Conservation (phyloP, 1,140 invertebrate species). For the Leptoteleia sp. region DNA sequence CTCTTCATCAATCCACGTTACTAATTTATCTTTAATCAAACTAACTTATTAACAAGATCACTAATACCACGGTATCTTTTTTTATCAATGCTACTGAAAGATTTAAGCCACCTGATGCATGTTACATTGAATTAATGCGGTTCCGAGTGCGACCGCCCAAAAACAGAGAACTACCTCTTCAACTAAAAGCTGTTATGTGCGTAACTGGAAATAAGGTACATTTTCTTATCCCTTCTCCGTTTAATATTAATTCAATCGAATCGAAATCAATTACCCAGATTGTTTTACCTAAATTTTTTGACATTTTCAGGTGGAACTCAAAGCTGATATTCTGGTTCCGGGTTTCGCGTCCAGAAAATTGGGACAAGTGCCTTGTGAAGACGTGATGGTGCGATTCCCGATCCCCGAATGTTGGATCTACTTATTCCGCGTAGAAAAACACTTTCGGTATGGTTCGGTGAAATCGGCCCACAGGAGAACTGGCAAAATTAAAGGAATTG, state of each 20-base stretch:
- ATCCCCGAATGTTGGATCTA: slow-evolving; percentile 99
- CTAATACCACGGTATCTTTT: slow-evolving; percentile 35
- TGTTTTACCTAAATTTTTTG: no score
- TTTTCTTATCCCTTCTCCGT: slow-evolving; percentile 5
- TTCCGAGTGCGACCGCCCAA: slow-evolving; percentile 97
- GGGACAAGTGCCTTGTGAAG: slow-evolving; percentile 97
- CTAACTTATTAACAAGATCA: slow-evolving; percentile 12
- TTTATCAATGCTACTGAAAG: slow-evolving; percentile 79
- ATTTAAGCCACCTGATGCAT: slow-evolving; percentile 99
- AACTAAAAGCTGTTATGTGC: slow-evolving; percentile 93
- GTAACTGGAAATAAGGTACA: slow-evolving; percentile 92
- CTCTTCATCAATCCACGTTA: background rate
- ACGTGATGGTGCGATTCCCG: slow-evolving; percentile 97
- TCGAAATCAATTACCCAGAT: no score
- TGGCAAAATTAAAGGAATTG: slow-evolving; percentile 96
- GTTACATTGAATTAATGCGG: slow-evolving; percentile 97
- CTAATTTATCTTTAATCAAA: background rate
- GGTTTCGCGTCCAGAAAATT: slow-evolving; percentile 97
- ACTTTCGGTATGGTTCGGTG: slow-evolving; percentile 99
- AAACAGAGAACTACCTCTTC: slow-evolving; percentile 97
- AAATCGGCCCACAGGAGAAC: slow-evolving; percentile 97
- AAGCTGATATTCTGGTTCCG: slow-evolving; percentile 96
- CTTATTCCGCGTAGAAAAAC: slow-evolving; percentile 98
- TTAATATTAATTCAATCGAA: no score
- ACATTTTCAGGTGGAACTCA: slow-evolving; percentile 94